phyloP scores from a whole-genome alignment of 2,888 invertebrate species.

The Agriopis aurantiaria region DNA sequence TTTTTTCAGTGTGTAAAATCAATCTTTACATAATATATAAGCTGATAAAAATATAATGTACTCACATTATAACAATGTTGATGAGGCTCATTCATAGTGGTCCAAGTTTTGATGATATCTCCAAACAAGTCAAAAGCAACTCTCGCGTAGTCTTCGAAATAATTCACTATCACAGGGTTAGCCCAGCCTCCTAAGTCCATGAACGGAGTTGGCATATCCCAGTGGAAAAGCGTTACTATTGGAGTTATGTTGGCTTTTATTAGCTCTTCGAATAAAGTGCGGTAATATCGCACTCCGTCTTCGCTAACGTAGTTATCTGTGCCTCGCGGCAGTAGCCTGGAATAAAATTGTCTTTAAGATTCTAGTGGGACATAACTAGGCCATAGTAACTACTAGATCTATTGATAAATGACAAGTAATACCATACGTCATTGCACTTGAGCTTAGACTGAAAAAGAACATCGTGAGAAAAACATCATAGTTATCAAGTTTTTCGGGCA shows the following conservation, averaged over 20 bases:
- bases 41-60: slow-evolving; percentile 24
- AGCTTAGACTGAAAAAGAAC: too few relatives aligned
- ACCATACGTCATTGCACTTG: too few relatives aligned
- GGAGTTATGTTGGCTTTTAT: slow-evolving; percentile 89
- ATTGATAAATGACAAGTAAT: too few relatives aligned
- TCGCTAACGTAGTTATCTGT: slow-evolving; percentile 88
- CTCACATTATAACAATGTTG: slow-evolving; percentile 81
- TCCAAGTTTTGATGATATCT: slow-evolving; percentile 89
- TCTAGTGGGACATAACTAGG: slow-evolving; percentile 26
- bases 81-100: slow-evolving; percentile 91
- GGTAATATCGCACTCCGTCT: slow-evolving; percentile 91
- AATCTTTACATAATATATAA: too few relatives aligned
- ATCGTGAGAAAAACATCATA: too few relatives aligned
- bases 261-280: slow-evolving; percentile 90
- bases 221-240: slow-evolving; percentile 89
- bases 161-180: slow-evolving; percentile 82
- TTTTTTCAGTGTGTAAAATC: background rate
- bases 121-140: slow-evolving; percentile 87
- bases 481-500: too few relatives aligned
- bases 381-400: background rate
- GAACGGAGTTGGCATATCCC: slow-evolving; percentile 84
- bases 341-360: slow-evolving; percentile 12
- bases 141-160: slow-evolving; percentile 85
- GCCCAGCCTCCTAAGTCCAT: slow-evolving; percentile 84
- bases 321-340: slow-evolving; percentile 90